These are phyloP conservation scores for Babylonia areolata DNA, from an alignment of 1,140 invertebrate genomes.

Conservation along the genomic window DNA sequence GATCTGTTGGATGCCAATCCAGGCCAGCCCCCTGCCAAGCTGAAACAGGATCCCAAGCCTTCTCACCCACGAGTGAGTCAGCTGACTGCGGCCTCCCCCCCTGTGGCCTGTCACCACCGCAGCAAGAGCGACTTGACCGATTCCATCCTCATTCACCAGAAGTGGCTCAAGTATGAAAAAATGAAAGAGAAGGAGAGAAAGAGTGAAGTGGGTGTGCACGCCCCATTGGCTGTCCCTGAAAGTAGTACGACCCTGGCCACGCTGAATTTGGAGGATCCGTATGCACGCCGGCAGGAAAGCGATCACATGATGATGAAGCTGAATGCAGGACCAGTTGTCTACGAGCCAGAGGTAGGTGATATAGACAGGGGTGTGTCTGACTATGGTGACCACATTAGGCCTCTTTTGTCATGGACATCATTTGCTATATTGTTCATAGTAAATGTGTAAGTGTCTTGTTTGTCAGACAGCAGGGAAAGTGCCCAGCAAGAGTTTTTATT, in stretches of 20 bases:
- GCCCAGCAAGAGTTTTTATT: no score
- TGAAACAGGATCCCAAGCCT: not conserved
- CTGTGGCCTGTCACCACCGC: conserved; percentile 49
- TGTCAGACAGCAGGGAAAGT: no score
- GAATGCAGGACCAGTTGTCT: conserved; percentile 41
- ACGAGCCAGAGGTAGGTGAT: conserved; percentile 21
- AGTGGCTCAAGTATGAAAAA: conserved; percentile 63
- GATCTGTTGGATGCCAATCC: conserved; percentile 38
- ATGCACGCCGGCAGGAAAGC: not conserved
- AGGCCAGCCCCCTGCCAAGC: not conserved
- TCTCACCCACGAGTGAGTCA: not conserved
- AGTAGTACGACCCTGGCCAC: conserved; percentile 59
- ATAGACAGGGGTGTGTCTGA: not conserved
- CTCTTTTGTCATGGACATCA: no score
- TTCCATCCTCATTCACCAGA: conserved; percentile 50
- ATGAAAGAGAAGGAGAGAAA: conserved; percentile 39
- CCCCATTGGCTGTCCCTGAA: conserved; percentile 60
- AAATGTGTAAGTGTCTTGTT: no score
- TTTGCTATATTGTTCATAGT: no score
- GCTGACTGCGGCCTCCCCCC: not conserved
- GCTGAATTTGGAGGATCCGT: conserved; percentile 59
- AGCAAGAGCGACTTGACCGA: conserved; percentile 63
- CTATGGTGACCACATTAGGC: no score
- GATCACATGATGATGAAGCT: conserved; percentile 30
- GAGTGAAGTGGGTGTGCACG: conserved; percentile 32